These are phyloP conservation scores for Sinocyclocheilus anshuiensis DNA, from an alignment of 2,113 vertebrate species.

Conservation along the genomic window DNA sequence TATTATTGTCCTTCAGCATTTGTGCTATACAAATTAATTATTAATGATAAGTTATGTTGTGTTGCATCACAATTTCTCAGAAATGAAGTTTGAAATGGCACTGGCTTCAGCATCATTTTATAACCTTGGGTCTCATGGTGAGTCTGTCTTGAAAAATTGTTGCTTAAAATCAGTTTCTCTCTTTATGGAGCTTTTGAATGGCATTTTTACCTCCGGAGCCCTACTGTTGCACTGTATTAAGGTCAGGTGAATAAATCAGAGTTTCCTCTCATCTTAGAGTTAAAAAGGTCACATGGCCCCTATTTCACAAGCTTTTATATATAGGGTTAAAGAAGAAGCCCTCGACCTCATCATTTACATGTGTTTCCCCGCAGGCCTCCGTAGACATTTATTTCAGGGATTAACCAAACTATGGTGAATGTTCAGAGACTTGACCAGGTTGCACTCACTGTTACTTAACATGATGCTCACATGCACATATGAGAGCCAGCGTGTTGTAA, in stretches of 20 bases:
- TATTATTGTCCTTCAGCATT: too few relatives aligned
- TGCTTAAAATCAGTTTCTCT: neutral
- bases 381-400: neutral
- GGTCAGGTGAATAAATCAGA: neutral
- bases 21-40: too few relatives aligned
- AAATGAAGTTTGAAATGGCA: neutral
- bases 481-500: neutral
- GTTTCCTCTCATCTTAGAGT: neutral
- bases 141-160: neutral
- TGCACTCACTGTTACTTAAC: neutral
- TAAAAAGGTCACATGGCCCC: neutral
- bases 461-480: neutral
- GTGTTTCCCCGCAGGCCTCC: neutral
- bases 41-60: too few relatives aligned
- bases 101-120: neutral
- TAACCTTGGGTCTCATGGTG: neutral
- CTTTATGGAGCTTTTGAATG: neutral
- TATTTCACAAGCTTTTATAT: neutral
- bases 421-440: neutral
- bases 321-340: neutral
- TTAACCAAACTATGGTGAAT: neutral
- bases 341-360: neutral
- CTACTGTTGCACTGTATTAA: neutral
- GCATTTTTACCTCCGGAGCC: neutral
- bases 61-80: neutral